Conservation (phyloP, 2,797 vertebrate genomes). For the Morus bassanus region DNA sequence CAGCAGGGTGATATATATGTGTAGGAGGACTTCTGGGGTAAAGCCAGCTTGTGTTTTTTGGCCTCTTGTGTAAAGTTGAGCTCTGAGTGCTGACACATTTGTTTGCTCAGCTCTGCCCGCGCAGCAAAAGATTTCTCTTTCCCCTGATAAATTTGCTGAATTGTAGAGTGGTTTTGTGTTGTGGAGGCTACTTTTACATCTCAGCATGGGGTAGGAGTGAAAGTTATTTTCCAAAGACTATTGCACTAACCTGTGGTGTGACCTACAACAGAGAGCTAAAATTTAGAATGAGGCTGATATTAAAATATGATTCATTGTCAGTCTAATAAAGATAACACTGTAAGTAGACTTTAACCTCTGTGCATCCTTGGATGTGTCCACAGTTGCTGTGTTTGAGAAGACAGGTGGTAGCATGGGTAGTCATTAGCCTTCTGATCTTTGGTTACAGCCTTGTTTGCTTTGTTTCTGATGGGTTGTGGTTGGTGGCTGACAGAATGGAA, state of each 20-base stretch:
- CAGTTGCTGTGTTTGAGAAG: neutral
- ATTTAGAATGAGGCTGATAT: neutral
- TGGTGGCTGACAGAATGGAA: neutral
- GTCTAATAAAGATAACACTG: neutral
- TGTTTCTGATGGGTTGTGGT: neutral
- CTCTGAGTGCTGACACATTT: constrained; percentile 41
- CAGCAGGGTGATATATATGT: constrained; percentile 13
- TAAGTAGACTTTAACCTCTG: neutral
- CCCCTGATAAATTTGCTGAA: neutral
- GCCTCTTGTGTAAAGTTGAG: constrained; percentile 41
- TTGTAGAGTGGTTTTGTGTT: neutral
- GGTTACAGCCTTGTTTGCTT: neutral
- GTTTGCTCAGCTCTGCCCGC: neutral
- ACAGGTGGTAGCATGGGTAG: neutral
- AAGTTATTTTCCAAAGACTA: neutral
- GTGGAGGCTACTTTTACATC: neutral
- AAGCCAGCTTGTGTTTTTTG: constrained; percentile 37
- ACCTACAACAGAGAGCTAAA: neutral
- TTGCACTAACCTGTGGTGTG: neutral
- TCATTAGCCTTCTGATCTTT: neutral
- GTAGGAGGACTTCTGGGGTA: constrained; percentile 48
- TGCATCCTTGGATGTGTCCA: neutral
- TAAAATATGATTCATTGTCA: neutral
- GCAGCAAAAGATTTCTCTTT: neutral
- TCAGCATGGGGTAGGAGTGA: neutral